Conservation (phyloP, 2,113 vertebrate genomes). For the Syngnathus typhle region DNA sequence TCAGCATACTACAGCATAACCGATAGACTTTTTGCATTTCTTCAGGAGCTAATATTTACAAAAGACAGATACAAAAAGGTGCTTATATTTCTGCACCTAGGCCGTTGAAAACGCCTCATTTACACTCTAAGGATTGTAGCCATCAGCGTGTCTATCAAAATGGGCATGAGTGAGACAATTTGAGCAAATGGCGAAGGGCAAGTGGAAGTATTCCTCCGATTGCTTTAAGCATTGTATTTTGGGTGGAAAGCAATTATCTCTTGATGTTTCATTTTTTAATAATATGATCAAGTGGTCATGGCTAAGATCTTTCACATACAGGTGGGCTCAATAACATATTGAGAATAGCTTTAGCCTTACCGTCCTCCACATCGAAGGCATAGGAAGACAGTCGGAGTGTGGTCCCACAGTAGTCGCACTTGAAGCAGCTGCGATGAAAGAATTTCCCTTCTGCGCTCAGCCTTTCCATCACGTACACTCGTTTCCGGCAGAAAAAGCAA, state of each 20-base stretch:
- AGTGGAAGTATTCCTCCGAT: not conserved
- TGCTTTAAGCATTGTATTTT: not conserved
- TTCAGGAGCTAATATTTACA: not conserved
- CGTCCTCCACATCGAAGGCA: slow-evolving; percentile 87
- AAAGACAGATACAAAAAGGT: not conserved
- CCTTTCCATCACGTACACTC: slow-evolving; percentile 96
- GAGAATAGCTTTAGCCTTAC: slow-evolving; percentile 62
- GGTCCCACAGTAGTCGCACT: slow-evolving; percentile 89
- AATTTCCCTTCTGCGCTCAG: slow-evolving; percentile 96
- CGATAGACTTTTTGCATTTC: not conserved
- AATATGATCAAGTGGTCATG: no score
- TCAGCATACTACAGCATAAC: not conserved
- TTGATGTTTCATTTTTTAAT: no score
- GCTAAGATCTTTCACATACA: not conserved
- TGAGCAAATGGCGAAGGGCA: not conserved
- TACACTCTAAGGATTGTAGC: not conserved
- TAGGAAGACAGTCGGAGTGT: slow-evolving; percentile 90
- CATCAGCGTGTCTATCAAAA: not conserved
- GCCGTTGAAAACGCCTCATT: no score
- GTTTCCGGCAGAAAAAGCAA: slow-evolving; percentile 91
- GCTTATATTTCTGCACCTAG: no score
- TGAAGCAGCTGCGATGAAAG: slow-evolving; percentile 98
- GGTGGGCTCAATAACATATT: no score
- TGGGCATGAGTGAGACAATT: not conserved
- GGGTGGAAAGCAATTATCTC: no score